phyloP scores from a whole-genome alignment of 1,140 invertebrate species.

The Campoletis sonorensis region DNA sequence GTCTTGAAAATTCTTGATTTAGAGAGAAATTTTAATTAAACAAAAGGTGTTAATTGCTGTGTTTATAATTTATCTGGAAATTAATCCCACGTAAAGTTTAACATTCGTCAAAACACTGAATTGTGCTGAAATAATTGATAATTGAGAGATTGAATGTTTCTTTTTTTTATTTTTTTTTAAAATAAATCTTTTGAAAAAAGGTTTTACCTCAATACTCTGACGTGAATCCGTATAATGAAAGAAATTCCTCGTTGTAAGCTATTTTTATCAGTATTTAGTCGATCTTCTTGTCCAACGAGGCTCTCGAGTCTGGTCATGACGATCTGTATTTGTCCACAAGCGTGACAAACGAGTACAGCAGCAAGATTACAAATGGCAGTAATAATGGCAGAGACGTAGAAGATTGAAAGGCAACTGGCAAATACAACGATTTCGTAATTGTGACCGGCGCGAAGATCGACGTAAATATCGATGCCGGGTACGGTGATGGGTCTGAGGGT shows the following conservation, averaged over 20 bases:
- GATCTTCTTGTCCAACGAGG: conserved; percentile 30
- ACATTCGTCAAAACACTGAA: too few species aligned
- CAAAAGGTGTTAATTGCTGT: too few species aligned
- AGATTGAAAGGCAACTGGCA: conserved; percentile 51
- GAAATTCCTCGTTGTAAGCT: background rate
- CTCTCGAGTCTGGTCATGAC: conserved; percentile 47
- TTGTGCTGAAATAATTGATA: background rate
- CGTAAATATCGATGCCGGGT: conserved; percentile 56
- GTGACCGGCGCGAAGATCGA: conserved; percentile 52
- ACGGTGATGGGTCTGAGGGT: conserved; percentile 54
- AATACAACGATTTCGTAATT: conserved; percentile 55
- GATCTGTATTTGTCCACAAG: conserved; percentile 59
- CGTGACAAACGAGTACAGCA: conserved; percentile 59
- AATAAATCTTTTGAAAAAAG: too few species aligned
- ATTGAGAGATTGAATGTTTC: background rate
- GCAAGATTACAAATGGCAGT: conserved; percentile 50
- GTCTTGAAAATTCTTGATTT: too few species aligned
- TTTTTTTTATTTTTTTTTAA: background rate
- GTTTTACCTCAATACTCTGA: too few species aligned
- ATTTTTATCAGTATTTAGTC: background rate
- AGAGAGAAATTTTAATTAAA: background rate
- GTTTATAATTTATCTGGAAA: too few species aligned
- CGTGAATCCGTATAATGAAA: too few species aligned
- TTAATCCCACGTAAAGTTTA: background rate
- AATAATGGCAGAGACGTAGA: conserved; percentile 43